Conservation (phyloP, 2,888 invertebrate species). For the Actias luna region DNA sequence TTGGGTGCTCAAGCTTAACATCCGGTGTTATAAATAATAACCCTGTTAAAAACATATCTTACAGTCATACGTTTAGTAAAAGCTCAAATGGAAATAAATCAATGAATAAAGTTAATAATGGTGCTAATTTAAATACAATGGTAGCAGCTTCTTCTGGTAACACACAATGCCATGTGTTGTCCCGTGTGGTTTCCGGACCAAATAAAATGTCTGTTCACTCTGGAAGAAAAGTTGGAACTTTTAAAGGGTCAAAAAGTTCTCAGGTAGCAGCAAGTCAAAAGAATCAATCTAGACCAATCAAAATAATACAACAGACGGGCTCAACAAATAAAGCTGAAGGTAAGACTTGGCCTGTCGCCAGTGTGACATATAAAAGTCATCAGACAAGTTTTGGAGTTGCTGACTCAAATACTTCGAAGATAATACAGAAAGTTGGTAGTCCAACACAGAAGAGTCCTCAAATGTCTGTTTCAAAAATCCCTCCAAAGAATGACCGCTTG, state of each 20-base stretch:
- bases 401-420: conserved; percentile 65
- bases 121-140: conserved; percentile 74
- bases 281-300: conserved; percentile 76
- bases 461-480: conserved; percentile 57
- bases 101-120: conserved; percentile 71
- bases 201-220: conserved; percentile 77
- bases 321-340: conserved; percentile 64
- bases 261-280: conserved; percentile 57
- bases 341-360: conserved; percentile 69
- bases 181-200: conserved; percentile 74
- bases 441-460: conserved; percentile 64
- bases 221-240: conserved; percentile 66
- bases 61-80: conserved; percentile 69
- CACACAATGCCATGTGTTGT: conserved; percentile 74
- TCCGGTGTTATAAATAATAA: conserved; percentile 64
- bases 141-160: conserved; percentile 66
- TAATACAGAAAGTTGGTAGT: conserved; percentile 75
- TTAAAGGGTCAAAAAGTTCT: conserved; percentile 66
- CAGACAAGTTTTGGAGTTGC: conserved; percentile 57
- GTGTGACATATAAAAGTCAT: conserved; percentile 66
- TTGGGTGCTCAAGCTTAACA: conserved; percentile 63
- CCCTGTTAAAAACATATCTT: conserved; percentile 70
- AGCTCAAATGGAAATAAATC: conserved; percentile 69
- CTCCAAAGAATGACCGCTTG: conserved; percentile 65
- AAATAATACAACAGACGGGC: conserved; percentile 79